phyloP scores from a whole-genome alignment of 1,140 invertebrate species.

The Mya arenaria region DNA sequence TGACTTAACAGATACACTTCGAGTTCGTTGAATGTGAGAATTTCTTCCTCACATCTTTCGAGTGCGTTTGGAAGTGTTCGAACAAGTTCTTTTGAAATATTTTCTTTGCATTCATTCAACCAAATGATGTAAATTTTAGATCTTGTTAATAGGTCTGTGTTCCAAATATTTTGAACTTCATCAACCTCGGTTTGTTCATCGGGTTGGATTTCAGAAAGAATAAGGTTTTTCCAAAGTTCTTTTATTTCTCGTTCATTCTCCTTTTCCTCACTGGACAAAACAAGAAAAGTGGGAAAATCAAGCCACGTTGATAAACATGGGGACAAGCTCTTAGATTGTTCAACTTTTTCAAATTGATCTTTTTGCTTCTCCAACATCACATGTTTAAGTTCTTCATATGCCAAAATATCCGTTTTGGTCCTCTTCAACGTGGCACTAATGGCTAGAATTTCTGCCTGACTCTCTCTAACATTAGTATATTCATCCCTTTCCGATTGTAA shows the following conservation, averaged over 20 bases:
- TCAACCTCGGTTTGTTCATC: conserved; percentile 29
- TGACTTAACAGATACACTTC: no score
- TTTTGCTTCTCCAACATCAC: conserved; percentile 45
- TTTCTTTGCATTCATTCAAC: no score
- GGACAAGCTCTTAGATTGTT: neutral
- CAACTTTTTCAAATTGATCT: conserved; percentile 25
- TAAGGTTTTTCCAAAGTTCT: neutral
- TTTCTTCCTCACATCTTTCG: no score
- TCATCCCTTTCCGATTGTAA: conserved; percentile 55
- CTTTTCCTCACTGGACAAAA: neutral
- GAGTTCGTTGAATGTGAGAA: no score
- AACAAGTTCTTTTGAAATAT: no score
- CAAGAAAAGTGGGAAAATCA: neutral
- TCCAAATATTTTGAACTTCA: conserved; percentile 61
- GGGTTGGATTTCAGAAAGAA: neutral
- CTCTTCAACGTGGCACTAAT: conserved; percentile 61
- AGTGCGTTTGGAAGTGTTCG: no score
- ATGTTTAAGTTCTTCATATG: conserved; percentile 47
- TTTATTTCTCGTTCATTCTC: neutral
- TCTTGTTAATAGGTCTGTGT: conserved; percentile 64
- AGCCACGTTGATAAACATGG: neutral
- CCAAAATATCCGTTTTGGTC: conserved; percentile 60
- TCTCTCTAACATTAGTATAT: conserved; percentile 39
- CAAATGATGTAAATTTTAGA: conserved; percentile 75
- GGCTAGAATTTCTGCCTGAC: conserved; percentile 57